Conservation (phyloP, 2,113 vertebrate species). For the Oncorhynchus keta region DNA sequence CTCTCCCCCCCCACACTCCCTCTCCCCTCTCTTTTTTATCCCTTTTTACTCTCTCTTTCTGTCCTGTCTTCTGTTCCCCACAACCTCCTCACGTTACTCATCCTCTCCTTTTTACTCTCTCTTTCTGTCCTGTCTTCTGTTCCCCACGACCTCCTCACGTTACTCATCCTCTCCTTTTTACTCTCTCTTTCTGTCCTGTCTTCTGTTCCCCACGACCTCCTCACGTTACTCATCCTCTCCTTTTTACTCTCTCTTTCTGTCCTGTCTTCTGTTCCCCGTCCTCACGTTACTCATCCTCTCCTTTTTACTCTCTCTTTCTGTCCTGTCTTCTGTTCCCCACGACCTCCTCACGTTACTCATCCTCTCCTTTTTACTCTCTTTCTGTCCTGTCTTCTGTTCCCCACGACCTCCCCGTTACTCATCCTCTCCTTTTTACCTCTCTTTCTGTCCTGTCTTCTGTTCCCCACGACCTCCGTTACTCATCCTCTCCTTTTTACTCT, state of each 20-base stretch:
- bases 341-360: not conserved
- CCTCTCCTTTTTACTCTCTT: conserved; percentile 22
- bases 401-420: too few species aligned
- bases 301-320: conserved; percentile 9
- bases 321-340: conserved; percentile 33
- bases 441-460: conserved; percentile 11
- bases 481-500: not conserved
- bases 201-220: conserved; percentile 24
- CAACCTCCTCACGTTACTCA: too few species aligned
- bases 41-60: conserved; percentile 26
- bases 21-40: conserved; percentile 41
- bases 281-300: not conserved
- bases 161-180: not conserved
- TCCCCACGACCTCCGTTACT: conserved; percentile 17
- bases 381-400: conserved; percentile 19
- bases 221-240: not conserved
- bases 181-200: conserved; percentile 19
- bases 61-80: conserved; percentile 16
- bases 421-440: not conserved
- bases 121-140: conserved; percentile 11
- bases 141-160: conserved; percentile 17
- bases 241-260: conserved; percentile 3
- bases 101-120: not conserved
- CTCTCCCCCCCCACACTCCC: not conserved
- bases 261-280: conserved; percentile 19